phyloP scores from a whole-genome alignment of 2,113 vertebrate species.

The Corythoichthys intestinalis region DNA sequence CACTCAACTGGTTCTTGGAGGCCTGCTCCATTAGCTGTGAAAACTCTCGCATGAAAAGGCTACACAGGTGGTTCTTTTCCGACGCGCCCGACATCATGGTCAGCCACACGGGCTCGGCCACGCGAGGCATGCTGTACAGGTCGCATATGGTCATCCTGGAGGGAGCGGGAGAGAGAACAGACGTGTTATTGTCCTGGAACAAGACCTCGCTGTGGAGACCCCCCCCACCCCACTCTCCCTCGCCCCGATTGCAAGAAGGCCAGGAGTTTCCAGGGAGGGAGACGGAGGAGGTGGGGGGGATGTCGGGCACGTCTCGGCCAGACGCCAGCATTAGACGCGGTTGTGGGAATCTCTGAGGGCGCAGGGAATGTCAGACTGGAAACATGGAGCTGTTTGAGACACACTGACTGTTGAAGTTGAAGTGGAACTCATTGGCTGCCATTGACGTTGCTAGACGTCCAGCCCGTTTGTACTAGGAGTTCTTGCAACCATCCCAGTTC shows the following conservation, averaged over 20 bases:
- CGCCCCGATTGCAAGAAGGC: conserved; percentile 27
- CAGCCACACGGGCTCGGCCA: conserved; percentile 94
- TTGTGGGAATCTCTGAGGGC: conserved; percentile 50
- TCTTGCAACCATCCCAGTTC: too few species aligned
- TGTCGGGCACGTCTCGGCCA: conserved; percentile 52
- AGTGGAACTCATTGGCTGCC: too few species aligned
- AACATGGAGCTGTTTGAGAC: neutral
- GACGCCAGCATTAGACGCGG: conserved; percentile 51
- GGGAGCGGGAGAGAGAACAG: conserved; percentile 47
- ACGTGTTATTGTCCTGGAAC: conserved; percentile 58
- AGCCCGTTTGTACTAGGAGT: too few species aligned
- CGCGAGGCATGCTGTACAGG: conserved; percentile 96
- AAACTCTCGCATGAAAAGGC: conserved; percentile 95
- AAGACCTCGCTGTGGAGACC: conserved; percentile 58
- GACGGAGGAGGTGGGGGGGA: conserved; percentile 13
- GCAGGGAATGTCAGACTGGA: conserved; percentile 33
- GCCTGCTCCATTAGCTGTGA: conserved; percentile 92
- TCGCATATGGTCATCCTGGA: conserved; percentile 91
- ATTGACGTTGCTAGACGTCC: too few species aligned
- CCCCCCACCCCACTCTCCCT: conserved; percentile 18
- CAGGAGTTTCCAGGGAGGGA: conserved; percentile 54
- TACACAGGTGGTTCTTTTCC: conserved; percentile 94
- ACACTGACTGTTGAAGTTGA: neutral
- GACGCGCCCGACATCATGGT: conserved; percentile 95
- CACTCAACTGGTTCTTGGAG: conserved; percentile 94